phyloP scores from a whole-genome alignment of 1,140 invertebrate genomes.

The Hirudo medicinalis region DNA sequence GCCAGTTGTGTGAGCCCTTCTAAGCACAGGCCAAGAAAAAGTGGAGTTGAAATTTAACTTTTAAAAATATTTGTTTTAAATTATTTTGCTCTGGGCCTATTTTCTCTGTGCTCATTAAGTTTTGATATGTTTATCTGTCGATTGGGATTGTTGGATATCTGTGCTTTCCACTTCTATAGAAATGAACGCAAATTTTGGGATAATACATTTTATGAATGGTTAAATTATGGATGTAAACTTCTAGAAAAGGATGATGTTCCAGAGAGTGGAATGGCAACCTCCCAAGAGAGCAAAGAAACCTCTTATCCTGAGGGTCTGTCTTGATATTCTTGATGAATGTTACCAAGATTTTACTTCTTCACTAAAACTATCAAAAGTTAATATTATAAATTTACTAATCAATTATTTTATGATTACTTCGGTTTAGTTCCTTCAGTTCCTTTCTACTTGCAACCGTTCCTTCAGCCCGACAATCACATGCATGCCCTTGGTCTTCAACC shows the following conservation, averaged over 20 bases:
- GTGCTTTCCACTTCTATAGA: not conserved
- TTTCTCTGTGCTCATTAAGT: too few relatives aligned
- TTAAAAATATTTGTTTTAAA: not conserved
- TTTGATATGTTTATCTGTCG: too few relatives aligned
- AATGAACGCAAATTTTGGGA: not conserved
- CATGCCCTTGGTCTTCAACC: slow-evolving; percentile 37
- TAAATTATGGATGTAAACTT: not conserved
- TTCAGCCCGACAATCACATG: slow-evolving; percentile 26
- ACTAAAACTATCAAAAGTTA: too few relatives aligned
- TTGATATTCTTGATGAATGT: too few relatives aligned
- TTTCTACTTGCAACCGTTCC: slow-evolving; percentile 35
- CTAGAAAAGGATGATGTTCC: too few relatives aligned
- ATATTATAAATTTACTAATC: too few relatives aligned
- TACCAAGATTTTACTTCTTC: too few relatives aligned
- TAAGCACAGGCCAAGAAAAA: not conserved
- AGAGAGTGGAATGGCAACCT: too few relatives aligned
- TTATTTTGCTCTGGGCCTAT: not conserved
- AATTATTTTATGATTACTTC: too few relatives aligned
- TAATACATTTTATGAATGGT: not conserved
- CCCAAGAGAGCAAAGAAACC: too few relatives aligned
- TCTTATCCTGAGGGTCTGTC: too few relatives aligned
- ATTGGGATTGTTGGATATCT: too few relatives aligned
- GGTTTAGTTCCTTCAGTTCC: slow-evolving; percentile 22
- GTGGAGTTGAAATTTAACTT: not conserved
- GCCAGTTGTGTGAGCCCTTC: slow-evolving; percentile 25